A percentile compares a stretch with the other conserved stretches of the same genome.
Conservation (phyloP, 2,113 vertebrate species). For the Chaenocephalus aceratus region DNA sequence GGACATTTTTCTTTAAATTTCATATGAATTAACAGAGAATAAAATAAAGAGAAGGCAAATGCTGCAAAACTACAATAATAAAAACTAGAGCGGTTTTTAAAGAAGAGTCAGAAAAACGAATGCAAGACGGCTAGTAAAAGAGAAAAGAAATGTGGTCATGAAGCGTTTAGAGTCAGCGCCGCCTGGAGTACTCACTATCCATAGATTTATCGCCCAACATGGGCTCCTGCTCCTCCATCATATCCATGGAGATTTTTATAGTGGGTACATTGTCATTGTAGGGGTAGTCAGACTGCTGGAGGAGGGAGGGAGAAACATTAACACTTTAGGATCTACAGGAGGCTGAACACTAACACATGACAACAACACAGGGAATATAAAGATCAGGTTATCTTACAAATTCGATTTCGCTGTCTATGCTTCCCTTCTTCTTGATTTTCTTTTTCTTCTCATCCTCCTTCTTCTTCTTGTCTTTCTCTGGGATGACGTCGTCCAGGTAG, state of each 20-base stretch:
- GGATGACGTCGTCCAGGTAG: slow-evolving; percentile 98
- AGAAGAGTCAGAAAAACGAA: neutral
- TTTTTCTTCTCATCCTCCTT: slow-evolving; percentile 99
- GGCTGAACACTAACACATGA: slow-evolving; percentile 22
- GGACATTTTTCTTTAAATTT: neutral
- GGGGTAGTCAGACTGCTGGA: slow-evolving; percentile 96
- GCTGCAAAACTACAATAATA: slow-evolving; percentile 1
- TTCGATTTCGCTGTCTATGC: slow-evolving; percentile 94
- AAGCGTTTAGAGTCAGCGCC: slow-evolving; percentile 15
- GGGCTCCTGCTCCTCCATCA: slow-evolving; percentile 96
- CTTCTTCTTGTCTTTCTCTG: slow-evolving; percentile 99
- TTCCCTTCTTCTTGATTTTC: slow-evolving; percentile 96
- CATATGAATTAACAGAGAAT: neutral
- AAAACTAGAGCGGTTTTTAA: neutral
- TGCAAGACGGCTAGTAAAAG: neutral
- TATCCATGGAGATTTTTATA: slow-evolving; percentile 99
- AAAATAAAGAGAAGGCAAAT: no score
- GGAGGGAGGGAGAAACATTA: slow-evolving; percentile 74
- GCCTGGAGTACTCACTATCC: slow-evolving; percentile 93
- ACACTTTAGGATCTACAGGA: slow-evolving; percentile 56
- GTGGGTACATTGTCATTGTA: slow-evolving; percentile 95
- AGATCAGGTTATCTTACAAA: slow-evolving; percentile 86
- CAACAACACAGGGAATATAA: neutral
- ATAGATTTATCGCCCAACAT: slow-evolving; percentile 94
- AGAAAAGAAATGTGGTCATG: neutral